Evolutionary conservation across 2,113 vertebrate genomes (phyloP).

Genomic region (Dromiciops gliroides): DNA sequence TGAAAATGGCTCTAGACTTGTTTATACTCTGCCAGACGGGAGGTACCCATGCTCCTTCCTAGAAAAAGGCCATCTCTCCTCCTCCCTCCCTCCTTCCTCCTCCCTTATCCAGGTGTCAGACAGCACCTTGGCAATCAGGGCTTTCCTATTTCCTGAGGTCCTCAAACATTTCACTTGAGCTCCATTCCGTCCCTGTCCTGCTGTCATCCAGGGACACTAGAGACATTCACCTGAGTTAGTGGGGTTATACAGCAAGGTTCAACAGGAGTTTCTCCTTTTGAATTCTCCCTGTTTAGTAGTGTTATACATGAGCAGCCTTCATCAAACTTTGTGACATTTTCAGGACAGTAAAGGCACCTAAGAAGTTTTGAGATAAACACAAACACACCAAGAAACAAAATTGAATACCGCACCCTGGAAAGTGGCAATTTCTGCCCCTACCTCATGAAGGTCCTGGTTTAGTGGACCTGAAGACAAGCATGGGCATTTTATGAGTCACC

Average conservation of each 20-base stretch:
- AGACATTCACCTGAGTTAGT: not conserved
- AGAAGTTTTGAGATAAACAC: not conserved
- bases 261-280: not conserved
- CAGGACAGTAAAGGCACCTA: conserved; percentile 8
- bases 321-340: not conserved
- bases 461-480: not conserved
- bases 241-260: not conserved
- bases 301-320: not conserved
- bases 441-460: not conserved
- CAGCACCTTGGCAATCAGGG: not conserved
- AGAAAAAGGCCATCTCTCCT: not conserved
- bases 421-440: rapidly evolving
- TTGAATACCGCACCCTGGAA: not conserved
- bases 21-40: conserved; percentile 70
- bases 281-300: not conserved
- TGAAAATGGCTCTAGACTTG: conserved; percentile 70
- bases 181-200: not conserved
- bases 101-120: not conserved
- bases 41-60: not conserved
- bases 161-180: not conserved
- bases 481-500: not conserved
- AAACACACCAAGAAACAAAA: not conserved
- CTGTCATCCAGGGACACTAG: not conserved
- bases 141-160: conserved; percentile 1
- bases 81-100: not conserved